Evolutionary conservation across 1,140 invertebrate genomes (phyloP), one percentile per base, ranked within the genome.

Genomic region (Penaeus japonicus): DNA sequence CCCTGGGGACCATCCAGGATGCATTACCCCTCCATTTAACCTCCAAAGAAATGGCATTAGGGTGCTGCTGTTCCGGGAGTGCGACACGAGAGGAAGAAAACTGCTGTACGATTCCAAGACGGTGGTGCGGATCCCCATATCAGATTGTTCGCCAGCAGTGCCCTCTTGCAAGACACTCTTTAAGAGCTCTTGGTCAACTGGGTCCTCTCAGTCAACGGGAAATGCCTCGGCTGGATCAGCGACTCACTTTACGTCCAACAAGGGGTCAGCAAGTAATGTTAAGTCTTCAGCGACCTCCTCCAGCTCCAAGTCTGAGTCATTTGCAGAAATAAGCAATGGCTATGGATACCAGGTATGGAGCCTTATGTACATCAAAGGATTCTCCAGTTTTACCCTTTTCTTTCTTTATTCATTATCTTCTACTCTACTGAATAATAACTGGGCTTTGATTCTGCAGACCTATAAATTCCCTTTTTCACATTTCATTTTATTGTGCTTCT

Each of bases 81-180:
- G 96, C 92, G 96, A 97, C 91, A 95, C 95, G 91, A 94, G 95
- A 89, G 96, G 96, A 20, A 93, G 96, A 85, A 96, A 96, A 91
- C 93, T 98, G 27, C 93, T 98, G 15, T 98, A 97, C 92, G 97
- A 98, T 93, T 97, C 97, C 7, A 94, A 95, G 90, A 94, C 95
- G 39, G 93, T 96, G 91, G 93, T 95, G 86, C 95, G 93, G 92
- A 92, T 95, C 18, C 91, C 93, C 32, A 90, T 93, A 3, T 91
- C 87, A n/a, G 79, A 89, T n/a, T 65, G 32, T 24, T 57, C 79
- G 18, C 20, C 79, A 22, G 32, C 22, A 22, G 17, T 65, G 22
- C 62, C 85, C 1, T 80, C 85, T 12, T 73, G 78, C 53, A 87
- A 75, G 53, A 32, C 62, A n/a, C 30, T 73, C 1, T 82, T 87